Base-by-base conservation (phyloP, 2,113 vertebrate species). In the Melanerpes formicivorus region DNA sequence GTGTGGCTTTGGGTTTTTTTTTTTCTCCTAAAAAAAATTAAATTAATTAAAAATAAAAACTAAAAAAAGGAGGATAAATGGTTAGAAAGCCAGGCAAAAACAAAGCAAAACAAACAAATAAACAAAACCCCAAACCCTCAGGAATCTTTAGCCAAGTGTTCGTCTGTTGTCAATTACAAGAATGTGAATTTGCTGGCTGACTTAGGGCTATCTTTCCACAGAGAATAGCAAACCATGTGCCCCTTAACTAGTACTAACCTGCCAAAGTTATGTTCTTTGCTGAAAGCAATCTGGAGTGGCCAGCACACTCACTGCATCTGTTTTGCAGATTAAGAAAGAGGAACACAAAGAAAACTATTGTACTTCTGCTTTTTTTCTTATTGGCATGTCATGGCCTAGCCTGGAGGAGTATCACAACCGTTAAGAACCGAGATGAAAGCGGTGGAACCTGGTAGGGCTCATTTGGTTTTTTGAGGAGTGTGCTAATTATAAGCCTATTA, bases 251-350 rank as follows among this genome's bases (percentile, higher is more conserved):
- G 66, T 65, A 77, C 64, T 82, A 91, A 95, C 83, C 87, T 95
- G 95, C 95, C 95, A 96, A 86, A 92, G 71, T 32, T 58, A 27
- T 64, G 70, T 1, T 84, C 81, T 81, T 69, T 94, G 62, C 90
- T 64, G 26, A 46, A 93, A 92, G 79, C 23, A 30, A 85, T 82
- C 83, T 72, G 81, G 69, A 67, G 34, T 66, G 56, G 73, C 86
- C 50, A 60, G 76, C 1, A 0, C 59, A 80, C 90, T 95, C 60
- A 9, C 73, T 26, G 59, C 93, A 93, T 96, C 96, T 97, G 95
- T 80, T 97, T 94, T 87, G 80, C 87, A 93, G 94, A 95, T 96
- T 83, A 96, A 32, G n/a, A 90, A 79, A 94, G 37, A 90, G 44
- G 46, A 91, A 18, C 42, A 88, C 94, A 94, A 81, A 94, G 91